phyloP scores from a whole-genome alignment of 1,140 invertebrate species.

The Pachyrhynchus sulphureomaculatus region DNA sequence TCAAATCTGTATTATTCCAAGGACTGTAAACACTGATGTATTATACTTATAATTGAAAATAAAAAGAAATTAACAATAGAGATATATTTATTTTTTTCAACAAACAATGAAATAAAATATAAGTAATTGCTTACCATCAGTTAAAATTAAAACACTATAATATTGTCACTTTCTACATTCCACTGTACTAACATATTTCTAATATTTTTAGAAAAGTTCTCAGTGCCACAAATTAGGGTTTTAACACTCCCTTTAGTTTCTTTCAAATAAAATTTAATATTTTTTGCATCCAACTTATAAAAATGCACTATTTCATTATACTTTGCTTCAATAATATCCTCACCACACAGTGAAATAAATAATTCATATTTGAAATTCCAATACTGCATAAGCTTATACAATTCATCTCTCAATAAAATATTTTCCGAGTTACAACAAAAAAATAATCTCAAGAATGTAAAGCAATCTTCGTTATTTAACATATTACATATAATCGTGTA shows the following conservation, averaged over 20 bases:
- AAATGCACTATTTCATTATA: constrained; percentile 43
- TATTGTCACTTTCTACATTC: constrained; percentile 15
- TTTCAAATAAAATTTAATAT: constrained; percentile 15
- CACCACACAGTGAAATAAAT: constrained; percentile 53
- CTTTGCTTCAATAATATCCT: constrained; percentile 40
- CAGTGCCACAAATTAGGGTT: constrained; percentile 17
- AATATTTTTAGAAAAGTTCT: constrained; percentile 11
- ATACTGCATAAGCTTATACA: constrained; percentile 57
- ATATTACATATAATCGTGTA: constrained; percentile 61
- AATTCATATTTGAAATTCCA: constrained; percentile 69
- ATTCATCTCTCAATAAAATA: constrained; percentile 59
- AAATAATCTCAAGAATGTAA: constrained; percentile 59
- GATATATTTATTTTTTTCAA: too few species aligned
- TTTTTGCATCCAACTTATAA: background rate
- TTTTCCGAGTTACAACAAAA: constrained; percentile 59
- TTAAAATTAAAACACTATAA: constrained; percentile 32
- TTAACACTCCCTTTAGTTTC: background rate
- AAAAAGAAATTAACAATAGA: too few species aligned
- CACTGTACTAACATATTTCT: constrained; percentile 15
- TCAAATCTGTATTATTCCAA: too few species aligned
- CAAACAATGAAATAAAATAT: too few species aligned
- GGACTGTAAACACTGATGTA: too few species aligned
- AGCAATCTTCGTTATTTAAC: constrained; percentile 63
- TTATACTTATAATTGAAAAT: too few species aligned
- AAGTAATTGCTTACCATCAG: too few species aligned